Evolutionary conservation across 2,888 invertebrate species (phyloP).

Genomic region (Ceraclea dissimilis): DNA sequence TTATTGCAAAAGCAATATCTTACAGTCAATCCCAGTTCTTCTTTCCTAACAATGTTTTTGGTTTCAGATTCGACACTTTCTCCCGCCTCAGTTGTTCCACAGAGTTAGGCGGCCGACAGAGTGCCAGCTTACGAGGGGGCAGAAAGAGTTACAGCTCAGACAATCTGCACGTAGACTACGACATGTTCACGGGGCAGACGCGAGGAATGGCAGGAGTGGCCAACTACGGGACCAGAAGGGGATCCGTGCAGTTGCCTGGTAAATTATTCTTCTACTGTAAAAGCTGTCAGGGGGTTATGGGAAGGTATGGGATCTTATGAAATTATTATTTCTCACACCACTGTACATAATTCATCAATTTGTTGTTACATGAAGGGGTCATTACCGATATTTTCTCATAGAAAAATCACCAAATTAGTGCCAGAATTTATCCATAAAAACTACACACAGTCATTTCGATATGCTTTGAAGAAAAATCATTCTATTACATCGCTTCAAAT

Average conservation of each 20-base stretch:
- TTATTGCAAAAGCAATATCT: no score
- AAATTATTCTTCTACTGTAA: constrained; percentile 8
- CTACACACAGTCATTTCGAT: no score
- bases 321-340: neutral
- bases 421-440: no score
- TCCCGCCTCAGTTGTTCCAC: constrained; percentile 23
- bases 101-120: constrained; percentile 18
- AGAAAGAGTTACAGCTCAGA: constrained; percentile 41
- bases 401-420: no score
- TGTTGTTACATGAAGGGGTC: no score
- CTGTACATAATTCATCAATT: no score
- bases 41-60: no score
- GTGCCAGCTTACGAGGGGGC: constrained; percentile 14
- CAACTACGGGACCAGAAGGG: constrained; percentile 30
- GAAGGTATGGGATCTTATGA: neutral
- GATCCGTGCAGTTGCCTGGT: constrained; percentile 47
- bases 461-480: no score
- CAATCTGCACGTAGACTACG: constrained; percentile 69
- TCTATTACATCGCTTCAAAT: no score
- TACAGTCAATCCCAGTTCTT: no score
- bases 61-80: constrained; percentile 24
- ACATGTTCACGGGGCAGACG: constrained; percentile 54
- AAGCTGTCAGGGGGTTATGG: neutral
- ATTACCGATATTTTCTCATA: no score
- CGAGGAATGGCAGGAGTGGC: constrained; percentile 28